These are phyloP conservation scores for Sturnus vulgaris DNA, from an alignment of 2,113 vertebrate genomes.

Conservation along the genomic window DNA sequence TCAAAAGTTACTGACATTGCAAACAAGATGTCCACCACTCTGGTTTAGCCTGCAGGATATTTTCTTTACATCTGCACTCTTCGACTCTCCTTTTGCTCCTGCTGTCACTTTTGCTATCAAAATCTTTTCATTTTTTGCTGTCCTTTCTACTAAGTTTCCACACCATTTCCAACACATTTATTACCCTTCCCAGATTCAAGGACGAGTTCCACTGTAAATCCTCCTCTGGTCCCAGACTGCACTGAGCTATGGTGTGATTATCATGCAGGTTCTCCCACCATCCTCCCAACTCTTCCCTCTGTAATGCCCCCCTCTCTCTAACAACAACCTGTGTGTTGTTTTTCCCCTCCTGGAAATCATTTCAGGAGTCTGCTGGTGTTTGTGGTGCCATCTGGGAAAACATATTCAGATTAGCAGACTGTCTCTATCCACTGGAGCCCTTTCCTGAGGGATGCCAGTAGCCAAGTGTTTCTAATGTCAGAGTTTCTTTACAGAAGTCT, in stretches of 20 bases:
- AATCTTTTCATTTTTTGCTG: neutral
- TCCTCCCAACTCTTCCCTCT: neutral
- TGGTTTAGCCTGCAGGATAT: neutral
- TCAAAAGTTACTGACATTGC: neutral
- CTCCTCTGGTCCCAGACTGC: neutral
- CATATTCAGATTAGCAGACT: neutral
- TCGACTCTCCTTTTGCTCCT: neutral
- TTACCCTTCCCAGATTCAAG: neutral
- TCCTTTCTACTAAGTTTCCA: neutral
- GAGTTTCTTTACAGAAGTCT: neutral
- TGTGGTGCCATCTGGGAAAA: slow-evolving; percentile 24
- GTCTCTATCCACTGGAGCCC: neutral
- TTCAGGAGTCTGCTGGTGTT: neutral
- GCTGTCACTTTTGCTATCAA: neutral
- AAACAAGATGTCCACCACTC: neutral
- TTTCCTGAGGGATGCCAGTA: neutral
- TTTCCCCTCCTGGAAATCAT: neutral
- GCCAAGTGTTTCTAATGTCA: neutral
- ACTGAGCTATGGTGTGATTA: neutral
- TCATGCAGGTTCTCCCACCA: neutral
- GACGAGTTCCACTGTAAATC: neutral
- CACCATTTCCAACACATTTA: neutral
- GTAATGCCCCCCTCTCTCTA: neutral
- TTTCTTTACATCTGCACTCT: neutral
- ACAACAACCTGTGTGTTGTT: neutral